These are phyloP conservation scores for Nephila pilipes DNA, from an alignment of 1,140 invertebrate genomes.

Conservation along the genomic window DNA sequence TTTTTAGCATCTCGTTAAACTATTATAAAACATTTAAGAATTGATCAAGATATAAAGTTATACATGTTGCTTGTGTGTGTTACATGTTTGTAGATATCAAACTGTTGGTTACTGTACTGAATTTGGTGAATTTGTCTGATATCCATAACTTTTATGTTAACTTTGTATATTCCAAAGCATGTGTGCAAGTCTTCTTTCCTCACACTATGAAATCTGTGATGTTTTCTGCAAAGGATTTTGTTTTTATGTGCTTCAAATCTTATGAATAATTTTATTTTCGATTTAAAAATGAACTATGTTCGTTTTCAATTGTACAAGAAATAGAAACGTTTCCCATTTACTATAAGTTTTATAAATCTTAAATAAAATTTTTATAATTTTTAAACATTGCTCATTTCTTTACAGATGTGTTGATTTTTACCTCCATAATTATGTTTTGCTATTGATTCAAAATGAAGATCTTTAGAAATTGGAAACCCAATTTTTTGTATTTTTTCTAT, in stretches of 20 bases:
- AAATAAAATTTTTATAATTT: slow-evolving; percentile 40
- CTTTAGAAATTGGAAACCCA: too few species aligned
- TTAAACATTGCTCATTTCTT: neutral
- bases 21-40: too few species aligned
- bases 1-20: too few species aligned
- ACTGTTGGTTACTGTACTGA: too few species aligned
- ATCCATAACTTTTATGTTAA: neutral
- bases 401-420: too few species aligned
- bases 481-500: too few species aligned
- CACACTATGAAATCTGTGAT: slow-evolving; percentile 44
- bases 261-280: slow-evolving; percentile 13
- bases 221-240: slow-evolving; percentile 28
- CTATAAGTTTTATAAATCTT: slow-evolving; percentile 29
- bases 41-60: too few species aligned
- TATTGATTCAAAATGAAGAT: too few species aligned
- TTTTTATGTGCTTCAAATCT: slow-evolving; percentile 27
- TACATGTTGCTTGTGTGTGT: too few species aligned
- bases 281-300: neutral
- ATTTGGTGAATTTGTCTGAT: too few species aligned
- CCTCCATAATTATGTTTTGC: too few species aligned
- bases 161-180: neutral
- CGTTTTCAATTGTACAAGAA: slow-evolving; percentile 1
- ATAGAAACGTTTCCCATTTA: slow-evolving; percentile 25
- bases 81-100: too few species aligned
- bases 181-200: slow-evolving; percentile 27